A percentile compares a stretch with the other conserved stretches of the same genome.
phyloP scores from a whole-genome alignment of 1,140 invertebrate species.

The Phenacoccus solenopsis region DNA sequence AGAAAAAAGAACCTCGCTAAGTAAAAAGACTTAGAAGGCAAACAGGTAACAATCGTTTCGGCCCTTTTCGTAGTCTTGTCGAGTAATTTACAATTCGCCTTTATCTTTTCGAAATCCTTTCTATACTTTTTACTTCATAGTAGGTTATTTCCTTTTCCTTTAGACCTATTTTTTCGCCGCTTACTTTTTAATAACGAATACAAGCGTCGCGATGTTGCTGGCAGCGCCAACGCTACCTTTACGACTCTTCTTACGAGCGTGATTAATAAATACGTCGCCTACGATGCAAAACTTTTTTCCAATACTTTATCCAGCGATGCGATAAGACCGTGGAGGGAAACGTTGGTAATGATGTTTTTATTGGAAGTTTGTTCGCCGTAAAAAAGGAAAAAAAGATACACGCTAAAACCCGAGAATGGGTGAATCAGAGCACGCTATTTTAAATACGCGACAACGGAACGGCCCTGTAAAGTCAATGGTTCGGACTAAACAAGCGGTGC shows the following conservation, averaged over 20 bases:
- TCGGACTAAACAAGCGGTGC: conserved; percentile 10
- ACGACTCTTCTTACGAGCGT: no score
- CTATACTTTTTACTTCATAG: not conserved
- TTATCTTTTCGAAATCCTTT: no score
- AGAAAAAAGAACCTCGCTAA: not conserved
- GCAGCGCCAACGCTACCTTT: no score
- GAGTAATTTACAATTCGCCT: not conserved
- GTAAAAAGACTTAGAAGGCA: not conserved
- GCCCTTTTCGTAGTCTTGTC: not conserved
- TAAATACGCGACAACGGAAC: conserved; percentile 1
- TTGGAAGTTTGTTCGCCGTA: not conserved
- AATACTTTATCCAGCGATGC: no score
- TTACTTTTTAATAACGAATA: no score
- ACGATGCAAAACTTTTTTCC: no score
- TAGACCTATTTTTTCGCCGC: no score
- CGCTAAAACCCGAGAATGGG: not conserved
- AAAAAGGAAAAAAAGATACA: not conserved
- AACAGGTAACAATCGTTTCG: not conserved
- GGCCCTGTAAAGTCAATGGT: conserved; percentile 9
- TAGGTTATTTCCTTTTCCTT: no score
- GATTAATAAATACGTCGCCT: no score
- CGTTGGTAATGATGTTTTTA: not conserved
- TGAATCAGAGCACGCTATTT: not conserved
- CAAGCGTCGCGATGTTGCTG: no score
- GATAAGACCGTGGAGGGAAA: no score